Percentiles rank a stretch among this genome's conserved stretches.
phyloP scores from a whole-genome alignment of 2,888 invertebrate species.

The Choristoneura rosaceana region DNA sequence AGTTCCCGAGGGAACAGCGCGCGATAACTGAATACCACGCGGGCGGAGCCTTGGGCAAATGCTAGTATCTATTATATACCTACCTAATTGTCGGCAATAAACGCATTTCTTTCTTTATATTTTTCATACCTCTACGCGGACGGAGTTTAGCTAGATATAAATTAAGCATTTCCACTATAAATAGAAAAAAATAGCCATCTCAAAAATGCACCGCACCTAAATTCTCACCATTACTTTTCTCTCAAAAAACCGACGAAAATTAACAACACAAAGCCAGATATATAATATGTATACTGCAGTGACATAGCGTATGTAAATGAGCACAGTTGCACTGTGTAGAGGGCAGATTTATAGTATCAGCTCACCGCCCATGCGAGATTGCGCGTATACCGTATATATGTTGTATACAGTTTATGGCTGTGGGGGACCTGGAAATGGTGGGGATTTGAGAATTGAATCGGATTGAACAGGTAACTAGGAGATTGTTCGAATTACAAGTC shows the following conservation, averaged over 20 bases:
- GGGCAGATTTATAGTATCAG: constrained; percentile 38
- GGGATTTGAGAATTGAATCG: constrained; percentile 21
- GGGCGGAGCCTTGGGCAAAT: too few relatives aligned
- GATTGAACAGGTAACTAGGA: constrained; percentile 5
- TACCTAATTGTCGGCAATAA: too few relatives aligned
- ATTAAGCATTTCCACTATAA: too few relatives aligned
- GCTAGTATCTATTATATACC: too few relatives aligned
- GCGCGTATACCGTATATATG: constrained; percentile 2
- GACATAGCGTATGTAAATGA: constrained; percentile 40
- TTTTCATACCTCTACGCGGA: too few relatives aligned
- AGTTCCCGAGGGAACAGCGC: too few relatives aligned
- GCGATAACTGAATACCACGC: too few relatives aligned
- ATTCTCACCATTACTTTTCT: not conserved
- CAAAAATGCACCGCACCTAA: not conserved
- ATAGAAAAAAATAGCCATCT: too few relatives aligned
- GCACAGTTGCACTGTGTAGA: constrained; percentile 32
- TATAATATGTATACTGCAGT: constrained; percentile 6
- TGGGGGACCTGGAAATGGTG: constrained; percentile 20
- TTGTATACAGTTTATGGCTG: constrained; percentile 16
- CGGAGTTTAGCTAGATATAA: too few relatives aligned
- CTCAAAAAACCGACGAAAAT: not conserved
- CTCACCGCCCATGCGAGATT: constrained; percentile 37
- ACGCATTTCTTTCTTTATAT: too few relatives aligned
- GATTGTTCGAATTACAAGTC: not conserved
- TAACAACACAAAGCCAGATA: not conserved